These are phyloP conservation scores for Perca flavescens DNA, from an alignment of 2,113 vertebrate genomes.

Conservation along the genomic window DNA sequence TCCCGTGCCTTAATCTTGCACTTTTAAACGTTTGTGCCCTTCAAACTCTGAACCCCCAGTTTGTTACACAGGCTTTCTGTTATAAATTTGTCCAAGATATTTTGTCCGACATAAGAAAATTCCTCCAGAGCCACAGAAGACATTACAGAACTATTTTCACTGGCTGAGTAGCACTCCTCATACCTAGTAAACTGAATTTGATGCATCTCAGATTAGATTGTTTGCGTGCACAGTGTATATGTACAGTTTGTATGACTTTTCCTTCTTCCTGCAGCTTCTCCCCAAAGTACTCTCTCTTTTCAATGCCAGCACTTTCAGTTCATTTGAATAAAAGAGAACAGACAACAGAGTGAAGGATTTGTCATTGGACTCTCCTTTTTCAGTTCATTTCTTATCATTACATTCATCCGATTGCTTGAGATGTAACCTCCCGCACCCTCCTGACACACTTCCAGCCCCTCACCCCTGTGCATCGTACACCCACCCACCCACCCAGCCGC, in stretches of 20 bases:
- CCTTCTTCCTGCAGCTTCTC: not conserved
- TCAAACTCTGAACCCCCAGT: not conserved
- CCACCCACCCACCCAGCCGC: constrained; percentile 17
- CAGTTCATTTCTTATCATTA: constrained; percentile 21
- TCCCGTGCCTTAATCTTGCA: not conserved
- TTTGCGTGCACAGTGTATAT: not conserved
- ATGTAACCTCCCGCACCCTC: not conserved
- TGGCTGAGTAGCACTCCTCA: not conserved
- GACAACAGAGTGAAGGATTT: constrained; percentile 13
- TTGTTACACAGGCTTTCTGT: not conserved
- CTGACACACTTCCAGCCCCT: not conserved
- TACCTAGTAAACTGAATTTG: not conserved
- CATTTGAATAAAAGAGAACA: not conserved
- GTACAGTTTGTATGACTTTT: not conserved
- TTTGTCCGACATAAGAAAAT: not conserved
- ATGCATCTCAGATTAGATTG: not conserved
- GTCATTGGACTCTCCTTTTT: constrained; percentile 19
- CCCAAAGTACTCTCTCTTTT: constrained; percentile 4
- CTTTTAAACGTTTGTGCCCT: not conserved
- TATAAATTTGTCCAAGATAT: not conserved
- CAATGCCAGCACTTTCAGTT: not conserved
- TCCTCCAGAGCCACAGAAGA: constrained; percentile 1
- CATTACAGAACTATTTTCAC: not conserved
- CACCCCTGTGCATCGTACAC: not conserved
- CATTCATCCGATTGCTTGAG: constrained; percentile 27